A percentile compares a stretch with the other conserved stretches of the same genome.
Evolutionary conservation across 1,140 invertebrate species (phyloP).

Genomic region (Sycophila sp.): DNA sequence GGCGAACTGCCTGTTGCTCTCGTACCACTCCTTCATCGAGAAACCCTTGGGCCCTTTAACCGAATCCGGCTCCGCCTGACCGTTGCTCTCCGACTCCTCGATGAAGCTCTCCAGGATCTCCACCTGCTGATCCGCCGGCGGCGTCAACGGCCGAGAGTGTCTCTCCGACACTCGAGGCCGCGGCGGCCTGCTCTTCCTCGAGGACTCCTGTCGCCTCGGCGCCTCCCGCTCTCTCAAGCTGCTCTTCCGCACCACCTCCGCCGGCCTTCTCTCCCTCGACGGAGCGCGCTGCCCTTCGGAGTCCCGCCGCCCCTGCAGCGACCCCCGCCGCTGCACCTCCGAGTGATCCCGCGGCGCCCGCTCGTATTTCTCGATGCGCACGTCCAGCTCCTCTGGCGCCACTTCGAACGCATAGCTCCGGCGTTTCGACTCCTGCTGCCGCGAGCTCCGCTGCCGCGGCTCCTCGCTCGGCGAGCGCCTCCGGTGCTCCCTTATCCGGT

Average conservation of each 20-base stretch:
- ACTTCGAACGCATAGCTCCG: slow-evolving; percentile 44
- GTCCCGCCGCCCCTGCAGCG: slow-evolving; percentile 25
- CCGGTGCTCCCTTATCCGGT: not conserved
- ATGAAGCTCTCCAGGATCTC: not conserved
- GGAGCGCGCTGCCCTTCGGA: not conserved
- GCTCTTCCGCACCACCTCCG: slow-evolving; percentile 23
- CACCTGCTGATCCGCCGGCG: slow-evolving; percentile 38
- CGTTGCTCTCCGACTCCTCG: not conserved
- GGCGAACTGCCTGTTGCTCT: slow-evolving; percentile 52
- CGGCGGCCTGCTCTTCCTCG: slow-evolving; percentile 4
- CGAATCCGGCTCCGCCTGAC: not conserved
- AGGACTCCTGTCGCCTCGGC: slow-evolving; percentile 24
- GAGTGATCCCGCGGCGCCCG: slow-evolving; percentile 34
- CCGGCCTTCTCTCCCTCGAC: slow-evolving; percentile 12
- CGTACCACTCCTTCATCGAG: slow-evolving; percentile 51
- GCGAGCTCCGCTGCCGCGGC: slow-evolving; percentile 21
- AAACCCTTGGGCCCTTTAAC: slow-evolving; percentile 29
- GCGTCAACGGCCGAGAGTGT: slow-evolving; percentile 56
- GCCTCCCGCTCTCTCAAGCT: slow-evolving; percentile 11
- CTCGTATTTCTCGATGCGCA: slow-evolving; percentile 48
- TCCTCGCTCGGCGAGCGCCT: not conserved
- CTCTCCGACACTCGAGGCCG: slow-evolving; percentile 42
- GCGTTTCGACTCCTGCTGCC: slow-evolving; percentile 40
- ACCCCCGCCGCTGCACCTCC: slow-evolving; percentile 28
- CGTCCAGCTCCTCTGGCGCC: slow-evolving; percentile 46